phyloP scores from a whole-genome alignment of 2,888 invertebrate species.

The Athalia cordata region DNA sequence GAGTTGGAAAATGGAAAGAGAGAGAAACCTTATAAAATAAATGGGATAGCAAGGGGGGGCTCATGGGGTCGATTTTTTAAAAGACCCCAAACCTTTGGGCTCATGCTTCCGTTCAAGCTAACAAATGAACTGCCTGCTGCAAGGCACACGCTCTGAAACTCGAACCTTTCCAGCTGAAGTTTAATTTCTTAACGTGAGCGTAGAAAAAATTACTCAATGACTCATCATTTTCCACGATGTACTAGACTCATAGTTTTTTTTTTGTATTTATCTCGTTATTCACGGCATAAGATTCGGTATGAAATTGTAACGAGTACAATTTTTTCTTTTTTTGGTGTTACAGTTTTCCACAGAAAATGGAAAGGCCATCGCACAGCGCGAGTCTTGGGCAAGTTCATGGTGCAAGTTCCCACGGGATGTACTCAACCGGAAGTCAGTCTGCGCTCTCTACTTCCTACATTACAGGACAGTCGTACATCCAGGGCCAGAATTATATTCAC shows the following conservation, averaged over 20 bases:
- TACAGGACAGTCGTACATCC: constrained; percentile 71
- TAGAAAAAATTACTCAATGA: neutral
- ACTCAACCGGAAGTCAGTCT: constrained; percentile 68
- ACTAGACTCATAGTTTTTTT: no score
- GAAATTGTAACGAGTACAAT: neutral
- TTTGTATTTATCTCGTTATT: no score
- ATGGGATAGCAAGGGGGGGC: neutral
- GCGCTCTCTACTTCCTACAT: constrained; percentile 70
- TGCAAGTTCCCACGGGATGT: constrained; percentile 64
- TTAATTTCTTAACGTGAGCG: neutral
- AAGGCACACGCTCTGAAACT: neutral
- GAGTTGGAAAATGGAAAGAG: neutral
- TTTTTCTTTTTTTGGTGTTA: neutral
- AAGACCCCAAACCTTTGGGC: constrained; percentile 3
- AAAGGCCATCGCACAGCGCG: constrained; percentile 65
- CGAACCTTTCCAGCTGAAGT: neutral
- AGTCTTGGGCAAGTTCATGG: constrained; percentile 65
- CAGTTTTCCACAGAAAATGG: constrained; percentile 72
- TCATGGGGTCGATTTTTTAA: constrained; percentile 16
- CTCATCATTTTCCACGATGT: no score
- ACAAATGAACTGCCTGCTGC: constrained; percentile 4
- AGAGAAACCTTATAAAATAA: neutral
- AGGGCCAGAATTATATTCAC: constrained; percentile 68
- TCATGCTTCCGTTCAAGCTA: constrained; percentile 34
- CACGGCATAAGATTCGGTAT: neutral